These are phyloP conservation scores for Tragelaphus strepsiceros DNA, from an alignment of 2,113 vertebrate genomes.

Conservation along the genomic window DNA sequence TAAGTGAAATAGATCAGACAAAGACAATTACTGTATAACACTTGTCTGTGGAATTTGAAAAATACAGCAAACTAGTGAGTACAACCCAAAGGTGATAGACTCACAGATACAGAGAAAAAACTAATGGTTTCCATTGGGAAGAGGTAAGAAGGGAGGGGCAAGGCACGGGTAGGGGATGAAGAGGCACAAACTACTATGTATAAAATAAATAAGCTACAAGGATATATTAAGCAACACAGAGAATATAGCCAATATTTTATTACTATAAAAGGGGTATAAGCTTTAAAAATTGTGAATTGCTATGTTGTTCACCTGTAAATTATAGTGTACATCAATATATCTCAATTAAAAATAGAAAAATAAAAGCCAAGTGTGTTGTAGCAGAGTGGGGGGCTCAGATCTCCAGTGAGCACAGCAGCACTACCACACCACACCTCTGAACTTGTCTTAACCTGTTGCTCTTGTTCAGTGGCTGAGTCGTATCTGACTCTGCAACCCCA, in stretches of 20 bases:
- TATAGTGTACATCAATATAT: neutral
- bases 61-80: no score
- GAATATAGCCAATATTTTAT: neutral
- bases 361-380: neutral
- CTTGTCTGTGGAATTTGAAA: no score
- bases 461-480: neutral
- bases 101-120: no score
- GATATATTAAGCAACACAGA: neutral
- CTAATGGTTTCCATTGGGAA: no score
- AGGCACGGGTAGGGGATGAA: no score
- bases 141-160: no score
- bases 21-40: no score
- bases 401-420: neutral
- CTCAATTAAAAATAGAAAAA: neutral
- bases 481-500: neutral
- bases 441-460: neutral
- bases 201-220: no score
- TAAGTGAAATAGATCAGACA: no score
- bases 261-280: neutral
- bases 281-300: neutral
- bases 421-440: neutral
- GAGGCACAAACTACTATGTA: no score
- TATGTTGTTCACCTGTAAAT: neutral
- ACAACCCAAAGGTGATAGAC: no score
- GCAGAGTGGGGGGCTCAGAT: neutral